Evolutionary conservation across 2,888 invertebrate genomes (phyloP), one percentile per base, ranked within the genome.

Genomic region (Strigamia maritima): DNA sequence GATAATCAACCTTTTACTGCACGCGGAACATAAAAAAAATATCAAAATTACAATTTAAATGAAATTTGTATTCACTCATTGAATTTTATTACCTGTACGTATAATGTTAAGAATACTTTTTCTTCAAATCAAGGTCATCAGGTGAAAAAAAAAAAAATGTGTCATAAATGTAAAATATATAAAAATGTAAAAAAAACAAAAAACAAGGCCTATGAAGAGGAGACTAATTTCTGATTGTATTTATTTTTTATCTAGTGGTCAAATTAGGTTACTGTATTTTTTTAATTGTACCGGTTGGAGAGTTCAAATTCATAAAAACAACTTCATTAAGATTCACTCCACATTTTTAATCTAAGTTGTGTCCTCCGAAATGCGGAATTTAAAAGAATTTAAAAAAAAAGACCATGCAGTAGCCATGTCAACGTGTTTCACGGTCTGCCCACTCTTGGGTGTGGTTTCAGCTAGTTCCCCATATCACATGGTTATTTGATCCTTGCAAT

Each of bases 361-460:
- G 54, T 54, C 54, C 54, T 54, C 54, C 54, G 54, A 54, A 49
- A 54, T 19, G 22, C 54, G 19, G 54, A 54, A 54, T 54, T 54
- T 19, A 54, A 54, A 54, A 54, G 19, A 54, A n/a, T 10, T 10
- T 10, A 19, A n/a, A 19, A n/a, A 49, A 54, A 54, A 19, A 54
- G n/a, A 19, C 54, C 54, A 54, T 54, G 19, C 54, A 54, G 54
- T 54, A 54, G 54, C 54, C 54, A 54, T 54, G 54, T 54, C 54
- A 54, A 54, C 54, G 3, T 54, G 54, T 54, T 54, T 54, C 54
- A 54, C 54, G 54, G 54, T 54, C 54, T 54, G 54, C 54, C 54
- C 54, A 54, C 54, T 54, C 54, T 54, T 54, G 54, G 54, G 54
- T 54, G 54, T 54, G 54, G 54, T 54, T 54, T 44, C 19, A 35